phyloP scores from a whole-genome alignment of 2,797 vertebrate genomes.

The Xiphorhynchus erythropygius region DNA sequence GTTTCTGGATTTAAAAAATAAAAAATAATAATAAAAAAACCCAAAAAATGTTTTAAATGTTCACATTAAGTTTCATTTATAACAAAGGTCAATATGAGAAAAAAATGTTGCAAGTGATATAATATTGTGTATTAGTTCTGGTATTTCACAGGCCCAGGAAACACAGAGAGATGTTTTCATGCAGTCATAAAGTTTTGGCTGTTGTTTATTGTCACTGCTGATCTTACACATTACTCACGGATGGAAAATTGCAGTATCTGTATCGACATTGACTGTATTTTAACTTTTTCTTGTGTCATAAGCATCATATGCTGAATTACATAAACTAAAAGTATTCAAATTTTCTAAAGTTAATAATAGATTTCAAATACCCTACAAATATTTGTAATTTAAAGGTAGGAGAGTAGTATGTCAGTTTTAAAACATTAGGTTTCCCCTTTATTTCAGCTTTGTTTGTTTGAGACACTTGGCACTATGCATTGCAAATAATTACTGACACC shows the following conservation, averaged over 20 bases:
- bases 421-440: background rate
- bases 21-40: too few relatives aligned
- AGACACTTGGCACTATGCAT: background rate
- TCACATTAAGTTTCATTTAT: background rate
- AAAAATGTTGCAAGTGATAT: rapidly evolving
- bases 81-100: background rate
- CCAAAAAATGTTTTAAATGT: background rate
- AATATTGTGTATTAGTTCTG: background rate
- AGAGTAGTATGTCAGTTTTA: background rate
- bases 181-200: background rate
- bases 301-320: background rate
- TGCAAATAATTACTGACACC: background rate
- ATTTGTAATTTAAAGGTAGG: background rate
- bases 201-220: background rate
- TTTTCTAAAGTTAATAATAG: background rate
- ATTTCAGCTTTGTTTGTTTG: background rate
- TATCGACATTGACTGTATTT: background rate
- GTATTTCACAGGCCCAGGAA: background rate
- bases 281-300: background rate
- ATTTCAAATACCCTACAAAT: background rate
- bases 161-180: background rate
- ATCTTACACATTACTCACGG: background rate
- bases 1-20: background rate
- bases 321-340: background rate
- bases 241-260: background rate